phyloP scores from a whole-genome alignment of 2,797 vertebrate species.

The Tauraco hartlaubi region DNA sequence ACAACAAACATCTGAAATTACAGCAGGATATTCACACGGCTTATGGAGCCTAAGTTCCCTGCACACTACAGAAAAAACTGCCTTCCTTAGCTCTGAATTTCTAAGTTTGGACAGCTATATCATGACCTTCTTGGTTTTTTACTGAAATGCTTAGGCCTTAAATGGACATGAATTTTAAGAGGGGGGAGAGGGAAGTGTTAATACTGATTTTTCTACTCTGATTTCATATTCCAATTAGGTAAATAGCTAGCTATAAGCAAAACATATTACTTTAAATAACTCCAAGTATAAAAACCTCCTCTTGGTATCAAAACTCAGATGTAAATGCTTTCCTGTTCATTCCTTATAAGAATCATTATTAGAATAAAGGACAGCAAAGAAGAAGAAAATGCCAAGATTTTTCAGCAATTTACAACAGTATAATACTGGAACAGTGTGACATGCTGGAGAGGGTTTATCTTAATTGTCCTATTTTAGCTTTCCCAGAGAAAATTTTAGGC shows the following conservation, averaged over 20 bases:
- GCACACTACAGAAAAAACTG: not conserved
- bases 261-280: not conserved
- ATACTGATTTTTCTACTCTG: not conserved
- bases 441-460: not conserved
- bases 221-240: not conserved
- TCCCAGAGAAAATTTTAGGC: not conserved
- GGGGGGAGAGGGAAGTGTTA: not conserved
- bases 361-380: not conserved
- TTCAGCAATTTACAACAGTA: not conserved
- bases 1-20: not conserved
- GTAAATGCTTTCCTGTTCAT: not conserved
- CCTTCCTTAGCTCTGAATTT: not conserved
- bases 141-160: not conserved
- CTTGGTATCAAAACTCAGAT: not conserved
- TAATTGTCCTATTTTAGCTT: conserved; percentile 17
- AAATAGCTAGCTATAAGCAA: not conserved
- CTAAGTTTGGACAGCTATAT: not conserved
- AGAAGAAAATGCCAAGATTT: not conserved
- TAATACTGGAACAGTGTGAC: not conserved
- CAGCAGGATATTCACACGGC: not conserved
- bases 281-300: not conserved
- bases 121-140: not conserved
- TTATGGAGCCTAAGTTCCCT: not conserved
- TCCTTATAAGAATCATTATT: not conserved
- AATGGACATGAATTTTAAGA: not conserved